Percentiles rank a stretch among this genome's conserved stretches.
Conservation (phyloP, 2,113 vertebrate species). For the Gobius niger region DNA sequence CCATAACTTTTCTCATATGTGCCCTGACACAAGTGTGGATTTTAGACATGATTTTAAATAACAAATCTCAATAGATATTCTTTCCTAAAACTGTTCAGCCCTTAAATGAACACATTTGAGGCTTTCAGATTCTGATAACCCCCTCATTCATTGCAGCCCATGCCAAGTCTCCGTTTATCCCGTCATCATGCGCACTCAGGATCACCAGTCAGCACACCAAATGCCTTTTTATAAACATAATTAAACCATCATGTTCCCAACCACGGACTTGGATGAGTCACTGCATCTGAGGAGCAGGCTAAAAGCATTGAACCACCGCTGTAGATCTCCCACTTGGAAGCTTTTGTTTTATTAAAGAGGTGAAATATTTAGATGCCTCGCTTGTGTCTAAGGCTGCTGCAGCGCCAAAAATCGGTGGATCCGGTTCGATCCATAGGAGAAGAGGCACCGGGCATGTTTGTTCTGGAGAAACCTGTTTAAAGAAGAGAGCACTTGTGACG, state of each 20-base stretch:
- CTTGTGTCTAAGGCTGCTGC: slow-evolving; percentile 18
- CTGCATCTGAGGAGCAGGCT: slow-evolving; percentile 23
- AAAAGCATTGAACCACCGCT: slow-evolving; percentile 18
- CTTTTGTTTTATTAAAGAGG: slow-evolving; percentile 43
- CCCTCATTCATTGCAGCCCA: neutral
- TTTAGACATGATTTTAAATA: too few species aligned
- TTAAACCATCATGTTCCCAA: slow-evolving; percentile 7
- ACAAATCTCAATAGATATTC: too few species aligned
- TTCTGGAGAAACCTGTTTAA: slow-evolving; percentile 9
- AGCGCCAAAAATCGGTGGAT: neutral
- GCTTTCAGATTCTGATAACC: neutral
- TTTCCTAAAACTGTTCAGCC: too few species aligned
- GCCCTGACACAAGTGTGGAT: too few species aligned
- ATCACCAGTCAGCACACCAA: neutral
- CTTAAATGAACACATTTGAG: too few species aligned
- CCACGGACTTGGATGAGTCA: slow-evolving; percentile 40
- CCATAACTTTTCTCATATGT: too few species aligned
- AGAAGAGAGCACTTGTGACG: neutral
- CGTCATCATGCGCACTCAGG: neutral
- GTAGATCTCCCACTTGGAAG: slow-evolving; percentile 1
- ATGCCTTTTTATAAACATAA: slow-evolving; percentile 21
- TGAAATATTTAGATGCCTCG: slow-evolving; percentile 41
- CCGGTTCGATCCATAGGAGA: neutral
- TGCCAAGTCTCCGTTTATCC: neutral
- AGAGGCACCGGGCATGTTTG: slow-evolving; percentile 2